Conservation (phyloP, 2,888 invertebrate species). For the Theodoxus fluviatilis region DNA sequence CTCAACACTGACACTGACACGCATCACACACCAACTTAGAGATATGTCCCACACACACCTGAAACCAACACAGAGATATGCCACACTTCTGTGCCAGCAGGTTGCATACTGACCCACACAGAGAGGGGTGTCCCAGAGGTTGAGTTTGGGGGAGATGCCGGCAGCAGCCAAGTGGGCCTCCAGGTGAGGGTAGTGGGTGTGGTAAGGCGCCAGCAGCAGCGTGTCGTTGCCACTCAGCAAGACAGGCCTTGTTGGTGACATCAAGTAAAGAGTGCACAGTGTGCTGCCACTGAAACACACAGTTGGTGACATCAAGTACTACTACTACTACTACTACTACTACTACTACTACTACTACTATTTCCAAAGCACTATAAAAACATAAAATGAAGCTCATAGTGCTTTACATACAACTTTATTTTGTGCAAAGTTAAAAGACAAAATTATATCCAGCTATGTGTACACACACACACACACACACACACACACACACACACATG, state of each 20-base stretch:
- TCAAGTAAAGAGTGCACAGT: conserved; percentile 62
- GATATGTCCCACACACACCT: too few species aligned
- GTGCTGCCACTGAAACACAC: conserved; percentile 58
- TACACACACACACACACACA: too few species aligned
- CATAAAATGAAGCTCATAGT: neutral
- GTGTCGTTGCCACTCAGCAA: conserved; percentile 63
- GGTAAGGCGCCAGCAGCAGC: conserved; percentile 64
- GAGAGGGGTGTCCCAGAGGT: conserved; percentile 66
- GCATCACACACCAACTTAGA: too few species aligned
- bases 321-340: neutral
- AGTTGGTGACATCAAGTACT: neutral
- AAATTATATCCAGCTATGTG: too few species aligned
- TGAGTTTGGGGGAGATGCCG: conserved; percentile 58
- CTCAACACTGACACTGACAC: too few species aligned
- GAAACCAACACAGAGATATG: too few species aligned
- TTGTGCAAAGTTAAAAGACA: too few species aligned
- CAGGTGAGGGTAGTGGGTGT: conserved; percentile 64
- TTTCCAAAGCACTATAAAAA: neutral
- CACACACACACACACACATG: too few species aligned
- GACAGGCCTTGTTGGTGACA: conserved; percentile 65
- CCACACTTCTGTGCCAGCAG: too few species aligned
- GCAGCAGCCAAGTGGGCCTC: conserved; percentile 63
- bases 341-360: neutral
- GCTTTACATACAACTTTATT: too few species aligned
- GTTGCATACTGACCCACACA: conserved; percentile 58